These are phyloP conservation scores for Drosophila asahinai DNA, from an alignment of 1,140 invertebrate genomes.

Conservation along the genomic window DNA sequence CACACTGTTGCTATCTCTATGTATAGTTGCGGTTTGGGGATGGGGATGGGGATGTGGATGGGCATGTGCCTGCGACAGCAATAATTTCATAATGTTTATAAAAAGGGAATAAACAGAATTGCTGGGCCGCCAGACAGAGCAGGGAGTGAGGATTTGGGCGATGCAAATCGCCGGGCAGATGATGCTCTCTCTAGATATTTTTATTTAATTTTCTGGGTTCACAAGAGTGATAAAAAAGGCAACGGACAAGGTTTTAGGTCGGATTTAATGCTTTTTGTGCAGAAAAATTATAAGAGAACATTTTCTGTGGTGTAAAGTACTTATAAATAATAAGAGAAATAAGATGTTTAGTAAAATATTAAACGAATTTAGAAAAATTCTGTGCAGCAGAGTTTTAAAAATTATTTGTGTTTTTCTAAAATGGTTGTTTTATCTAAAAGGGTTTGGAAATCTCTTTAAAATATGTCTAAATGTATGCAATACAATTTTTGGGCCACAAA, in stretches of 20 bases:
- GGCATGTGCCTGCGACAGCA: slow-evolving; percentile 62
- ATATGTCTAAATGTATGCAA: too few species aligned
- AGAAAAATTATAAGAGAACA: too few species aligned
- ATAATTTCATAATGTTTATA: slow-evolving; percentile 69
- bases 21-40: slow-evolving; percentile 5
- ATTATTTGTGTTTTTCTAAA: too few species aligned
- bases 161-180: background rate
- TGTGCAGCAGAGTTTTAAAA: too few species aligned
- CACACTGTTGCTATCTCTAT: slow-evolving; percentile 32
- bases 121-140: background rate
- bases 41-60: background rate
- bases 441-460: too few species aligned
- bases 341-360: too few species aligned
- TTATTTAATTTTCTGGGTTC: background rate
- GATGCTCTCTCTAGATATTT: slow-evolving; percentile 15
- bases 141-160: background rate
- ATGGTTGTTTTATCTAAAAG: too few species aligned
- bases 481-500: too few species aligned
- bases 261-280: background rate
- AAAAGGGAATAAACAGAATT: slow-evolving; percentile 39
- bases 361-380: too few species aligned
- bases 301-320: background rate
- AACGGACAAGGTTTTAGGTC: background rate
- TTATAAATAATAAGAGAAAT: background rate
- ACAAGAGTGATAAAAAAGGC: background rate